Evolutionary conservation across 2,113 vertebrate genomes (phyloP).

Genomic region (Alosa alosa): DNA sequence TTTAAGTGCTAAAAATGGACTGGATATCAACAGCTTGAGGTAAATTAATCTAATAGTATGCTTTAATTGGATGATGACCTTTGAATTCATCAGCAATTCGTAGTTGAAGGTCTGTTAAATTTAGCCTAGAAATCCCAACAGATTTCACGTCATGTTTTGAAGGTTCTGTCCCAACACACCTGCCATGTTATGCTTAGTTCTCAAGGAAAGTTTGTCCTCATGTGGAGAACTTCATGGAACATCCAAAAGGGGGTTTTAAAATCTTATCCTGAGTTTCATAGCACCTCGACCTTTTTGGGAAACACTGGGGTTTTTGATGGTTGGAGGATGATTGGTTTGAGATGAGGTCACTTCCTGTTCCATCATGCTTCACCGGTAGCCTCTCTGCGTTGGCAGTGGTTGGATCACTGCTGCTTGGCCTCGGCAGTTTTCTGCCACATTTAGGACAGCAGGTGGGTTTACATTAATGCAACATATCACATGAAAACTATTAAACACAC

Average conservation of each 20-base stretch:
- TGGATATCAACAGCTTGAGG: background rate
- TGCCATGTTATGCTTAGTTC: background rate
- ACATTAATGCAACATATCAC: slow-evolving; percentile 7
- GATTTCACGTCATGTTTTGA: background rate
- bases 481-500: background rate
- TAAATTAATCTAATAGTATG: background rate
- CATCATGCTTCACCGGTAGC: background rate
- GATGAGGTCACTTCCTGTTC: slow-evolving; percentile 1
- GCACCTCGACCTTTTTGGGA: background rate
- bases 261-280: too few relatives aligned
- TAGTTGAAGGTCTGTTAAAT: background rate
- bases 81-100: background rate
- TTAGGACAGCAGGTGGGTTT: background rate
- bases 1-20: background rate
- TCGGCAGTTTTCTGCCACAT: background rate
- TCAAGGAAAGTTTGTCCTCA: background rate
- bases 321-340: background rate
- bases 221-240: background rate
- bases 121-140: background rate
- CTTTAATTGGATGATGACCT: background rate
- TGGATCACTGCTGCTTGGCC: background rate
- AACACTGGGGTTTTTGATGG: background rate
- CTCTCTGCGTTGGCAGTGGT: background rate
- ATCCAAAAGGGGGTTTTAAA: background rate
- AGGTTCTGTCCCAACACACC: background rate